Percentiles rank a stretch among this genome's conserved stretches.
phyloP scores from a whole-genome alignment of 2,113 vertebrate genomes.

The Spea multiplicata region DNA sequence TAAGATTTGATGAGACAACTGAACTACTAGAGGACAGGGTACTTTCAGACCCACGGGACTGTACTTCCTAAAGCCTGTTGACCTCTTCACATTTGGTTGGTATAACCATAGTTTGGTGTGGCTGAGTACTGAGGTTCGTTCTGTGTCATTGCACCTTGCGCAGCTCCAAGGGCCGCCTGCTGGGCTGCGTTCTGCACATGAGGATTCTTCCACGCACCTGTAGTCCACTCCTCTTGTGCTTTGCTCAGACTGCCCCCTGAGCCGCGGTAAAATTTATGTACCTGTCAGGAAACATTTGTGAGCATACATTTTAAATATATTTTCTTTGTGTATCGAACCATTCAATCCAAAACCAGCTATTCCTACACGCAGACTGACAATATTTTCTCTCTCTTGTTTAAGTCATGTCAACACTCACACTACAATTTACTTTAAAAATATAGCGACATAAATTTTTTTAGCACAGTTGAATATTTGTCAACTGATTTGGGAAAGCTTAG shows the following conservation, averaged over 20 bases:
- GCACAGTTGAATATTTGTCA: too few species aligned
- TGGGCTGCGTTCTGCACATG: constrained; percentile 94
- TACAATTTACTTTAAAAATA: too few species aligned
- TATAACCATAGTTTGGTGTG: constrained; percentile 91
- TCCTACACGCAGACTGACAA: too few species aligned
- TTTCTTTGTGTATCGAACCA: too few species aligned
- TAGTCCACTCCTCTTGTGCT: constrained; percentile 96
- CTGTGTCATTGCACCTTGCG: constrained; percentile 84
- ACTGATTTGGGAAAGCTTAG: too few species aligned
- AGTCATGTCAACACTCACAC: too few species aligned
- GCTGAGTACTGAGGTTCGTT: constrained; percentile 84
- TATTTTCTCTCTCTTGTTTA: too few species aligned
- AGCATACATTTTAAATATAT: too few species aligned
- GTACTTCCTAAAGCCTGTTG: constrained; percentile 16
- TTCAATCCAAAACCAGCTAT: too few species aligned
- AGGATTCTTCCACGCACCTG: constrained; percentile 95
- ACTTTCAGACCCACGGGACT: constrained; percentile 28
- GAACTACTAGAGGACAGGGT: constrained; percentile 33
- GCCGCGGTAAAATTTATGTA: constrained; percentile 95
- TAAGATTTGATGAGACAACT: constrained; percentile 19
- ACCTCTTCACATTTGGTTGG: constrained; percentile 86
- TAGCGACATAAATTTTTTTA: too few species aligned
- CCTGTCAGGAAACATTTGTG: constrained; percentile 61
- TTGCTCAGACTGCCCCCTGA: constrained; percentile 94
- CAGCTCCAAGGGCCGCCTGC: constrained; percentile 87